Percentiles rank a stretch among this genome's conserved stretches.
phyloP scores from a whole-genome alignment of 2,888 invertebrate genomes.

The Limnephilus auricula region DNA sequence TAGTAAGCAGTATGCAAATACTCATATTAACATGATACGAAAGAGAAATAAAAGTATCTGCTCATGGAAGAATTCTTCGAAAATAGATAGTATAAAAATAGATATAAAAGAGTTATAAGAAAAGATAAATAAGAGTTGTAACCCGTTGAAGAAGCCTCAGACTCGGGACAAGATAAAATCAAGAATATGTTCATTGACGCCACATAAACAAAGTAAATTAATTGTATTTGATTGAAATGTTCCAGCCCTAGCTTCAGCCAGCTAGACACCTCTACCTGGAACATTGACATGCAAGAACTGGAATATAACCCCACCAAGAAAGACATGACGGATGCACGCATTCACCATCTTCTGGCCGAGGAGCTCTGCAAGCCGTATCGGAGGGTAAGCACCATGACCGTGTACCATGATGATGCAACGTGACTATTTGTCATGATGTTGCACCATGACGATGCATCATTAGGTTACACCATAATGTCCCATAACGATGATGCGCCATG shows the following conservation, averaged over 20 bases:
- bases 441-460: constrained; percentile 13
- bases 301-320: constrained; percentile 95
- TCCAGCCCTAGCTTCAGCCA: constrained; percentile 89
- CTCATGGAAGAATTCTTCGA: no score
- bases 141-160: no score
- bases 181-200: no score
- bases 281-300: constrained; percentile 94
- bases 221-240: not conserved
- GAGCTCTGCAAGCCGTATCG: constrained; percentile 92
- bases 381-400: constrained; percentile 79
- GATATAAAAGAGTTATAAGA: no score
- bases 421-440: not conserved
- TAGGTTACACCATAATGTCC: not conserved
- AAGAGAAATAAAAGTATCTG: no score
- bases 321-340: constrained; percentile 94
- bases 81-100: no score
- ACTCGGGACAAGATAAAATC: no score
- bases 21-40: no score
- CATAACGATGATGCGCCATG: not conserved
- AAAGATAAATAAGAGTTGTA: no score
- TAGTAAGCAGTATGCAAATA: no score
- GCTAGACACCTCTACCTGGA: constrained; percentile 90
- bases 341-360: constrained; percentile 94
- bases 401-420: not conserved
- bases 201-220: not conserved